Base-by-base conservation (phyloP, 2,888 invertebrate species). In the Andrena marginata region DNA sequence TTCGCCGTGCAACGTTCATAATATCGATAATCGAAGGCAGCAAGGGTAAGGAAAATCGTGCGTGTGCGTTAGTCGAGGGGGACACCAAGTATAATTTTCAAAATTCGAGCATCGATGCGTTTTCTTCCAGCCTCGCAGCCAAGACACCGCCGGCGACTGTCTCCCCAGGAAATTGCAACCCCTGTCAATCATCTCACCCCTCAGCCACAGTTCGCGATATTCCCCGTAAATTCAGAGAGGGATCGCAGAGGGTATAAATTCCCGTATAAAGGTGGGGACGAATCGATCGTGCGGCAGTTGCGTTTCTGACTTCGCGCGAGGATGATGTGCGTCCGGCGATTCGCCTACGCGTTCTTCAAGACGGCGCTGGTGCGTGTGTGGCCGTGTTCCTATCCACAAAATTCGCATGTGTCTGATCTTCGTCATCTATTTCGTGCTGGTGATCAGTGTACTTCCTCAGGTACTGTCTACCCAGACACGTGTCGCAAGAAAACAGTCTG, bases 181-280 rank as follows among this genome's bases (percentile, higher is more conserved):
- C 6, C 67, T 48, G 74, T 74, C 74, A 74, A 67, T 74, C 67
- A 74, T 67, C 10, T 13, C 2, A 10, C 54, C 10, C 54, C 42
- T 42, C 54, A 23, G 54, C 20, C 54, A 23, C 16, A 7, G 20
- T 7, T 8, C 20, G 10, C 23, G 20, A 54, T 51, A 20, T 51
- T 7, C 20, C n/a, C 20, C 7, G 16, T 51, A 20, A 51, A 51
- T 20, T 20, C n/a, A 51, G 20, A 51, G 51, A 51, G 51, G 51
- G n/a, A 7, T 51, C 51, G 20, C 51, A 51, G n/a, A 20, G 20
- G 20, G 20, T 10, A 54, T 23, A 54, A 54, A 54, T 23, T 8
- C 13, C 23, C 23, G 10, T 23, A 20, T 54, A 54, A 54, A 23
- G 54, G 54, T 23, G 1, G 54, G 23, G 23, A 54, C 23, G 54